Percentiles rank a stretch among this genome's conserved stretches.
These are phyloP conservation scores for Nephrotoma appendiculata DNA, from an alignment of 2,888 invertebrate species.

Conservation along the genomic window DNA sequence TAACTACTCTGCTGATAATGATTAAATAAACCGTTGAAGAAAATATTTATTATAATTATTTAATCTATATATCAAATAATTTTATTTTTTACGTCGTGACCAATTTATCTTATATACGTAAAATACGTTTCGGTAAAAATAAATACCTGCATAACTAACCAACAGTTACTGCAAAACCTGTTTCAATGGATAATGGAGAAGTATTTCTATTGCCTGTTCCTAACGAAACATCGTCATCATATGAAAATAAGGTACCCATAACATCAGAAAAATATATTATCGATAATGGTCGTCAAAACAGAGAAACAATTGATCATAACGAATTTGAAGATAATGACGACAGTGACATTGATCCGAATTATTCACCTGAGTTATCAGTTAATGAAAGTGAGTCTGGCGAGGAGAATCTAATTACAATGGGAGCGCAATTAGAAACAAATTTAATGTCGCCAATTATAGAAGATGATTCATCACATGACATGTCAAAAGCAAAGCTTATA, in stretches of 20 bases:
- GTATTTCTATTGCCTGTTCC: background rate
- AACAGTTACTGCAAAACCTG: background rate
- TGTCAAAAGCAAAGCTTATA: background rate
- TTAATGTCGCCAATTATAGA: background rate
- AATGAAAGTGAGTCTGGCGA: background rate
- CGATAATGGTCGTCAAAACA: background rate
- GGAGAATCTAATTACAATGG: background rate
- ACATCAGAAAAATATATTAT: background rate
- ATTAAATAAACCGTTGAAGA: too few species aligned
- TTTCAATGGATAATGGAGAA: background rate
- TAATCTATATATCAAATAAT: too few species aligned
- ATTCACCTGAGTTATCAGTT: background rate
- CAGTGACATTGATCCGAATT: background rate
- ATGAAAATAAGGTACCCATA: background rate
- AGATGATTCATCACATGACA: background rate
- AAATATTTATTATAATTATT: too few species aligned
- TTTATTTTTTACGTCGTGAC: too few species aligned
- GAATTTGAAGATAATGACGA: background rate
- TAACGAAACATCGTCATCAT: background rate
- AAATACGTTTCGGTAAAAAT: background rate
- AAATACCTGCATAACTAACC: background rate
- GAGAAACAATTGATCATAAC: background rate
- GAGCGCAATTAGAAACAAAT: background rate
- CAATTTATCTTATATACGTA: background rate
- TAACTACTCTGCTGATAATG: too few species aligned